Evolutionary conservation across 64 coral and sea anemone genomes (phyloP).

Genomic region (Actinia tenebrosa): DNA sequence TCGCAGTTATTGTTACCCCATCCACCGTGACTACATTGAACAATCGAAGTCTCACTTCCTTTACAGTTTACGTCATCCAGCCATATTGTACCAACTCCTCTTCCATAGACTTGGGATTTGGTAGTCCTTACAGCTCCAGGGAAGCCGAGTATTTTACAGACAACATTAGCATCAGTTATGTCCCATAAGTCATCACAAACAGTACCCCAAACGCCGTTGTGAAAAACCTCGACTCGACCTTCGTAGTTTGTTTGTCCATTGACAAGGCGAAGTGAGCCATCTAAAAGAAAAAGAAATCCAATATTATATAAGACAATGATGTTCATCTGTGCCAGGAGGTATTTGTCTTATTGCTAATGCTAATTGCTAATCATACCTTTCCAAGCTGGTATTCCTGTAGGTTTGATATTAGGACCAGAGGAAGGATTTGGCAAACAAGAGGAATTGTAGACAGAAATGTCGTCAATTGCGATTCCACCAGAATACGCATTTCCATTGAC

Average conservation of each 20-base stretch:
- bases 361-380: too few species aligned
- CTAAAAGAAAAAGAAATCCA: not conserved
- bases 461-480: not conserved
- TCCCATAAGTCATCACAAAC: not conserved
- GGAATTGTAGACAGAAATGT: not conserved
- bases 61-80: not conserved
- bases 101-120: not conserved
- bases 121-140: not conserved
- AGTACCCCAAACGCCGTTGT: not conserved
- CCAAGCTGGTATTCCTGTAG: not conserved
- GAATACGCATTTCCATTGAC: not conserved
- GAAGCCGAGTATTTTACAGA: constrained; percentile 3
- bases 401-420: not conserved
- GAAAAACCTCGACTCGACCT: not conserved
- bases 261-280: not conserved
- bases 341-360: too few species aligned
- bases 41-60: not conserved
- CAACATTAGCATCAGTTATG: not conserved
- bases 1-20: not conserved
- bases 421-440: not conserved
- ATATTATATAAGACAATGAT: not conserved
- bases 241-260: not conserved
- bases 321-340: too few species aligned
- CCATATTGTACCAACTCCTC: constrained; percentile 6
- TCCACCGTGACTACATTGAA: not conserved